Evolutionary conservation across 2,797 vertebrate species (phyloP).

Genomic region (Pteronotus mesoamericanus): DNA sequence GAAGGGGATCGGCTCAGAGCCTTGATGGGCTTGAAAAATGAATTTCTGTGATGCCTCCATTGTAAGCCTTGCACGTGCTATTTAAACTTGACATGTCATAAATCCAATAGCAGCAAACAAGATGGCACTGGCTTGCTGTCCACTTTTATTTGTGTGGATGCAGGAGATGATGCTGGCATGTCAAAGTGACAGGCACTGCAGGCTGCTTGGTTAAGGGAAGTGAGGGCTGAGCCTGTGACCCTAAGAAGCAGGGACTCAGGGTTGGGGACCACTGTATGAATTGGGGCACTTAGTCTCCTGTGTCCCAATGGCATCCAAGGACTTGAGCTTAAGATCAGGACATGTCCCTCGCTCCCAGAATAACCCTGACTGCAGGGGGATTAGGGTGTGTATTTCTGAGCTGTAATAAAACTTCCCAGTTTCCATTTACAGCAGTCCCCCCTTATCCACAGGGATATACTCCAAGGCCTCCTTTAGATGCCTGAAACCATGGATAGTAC

Average conservation of each 20-base stretch:
- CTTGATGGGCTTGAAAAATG: slow-evolving; percentile 69
- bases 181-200: not conserved
- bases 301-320: not conserved
- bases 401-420: not conserved
- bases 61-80: slow-evolving; percentile 76
- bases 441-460: not conserved
- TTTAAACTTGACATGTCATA: slow-evolving; percentile 81
- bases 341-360: not conserved
- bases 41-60: slow-evolving; percentile 63
- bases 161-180: slow-evolving; percentile 40
- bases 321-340: not conserved
- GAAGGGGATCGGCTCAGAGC: slow-evolving; percentile 11
- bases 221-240: not conserved
- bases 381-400: not conserved
- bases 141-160: slow-evolving; percentile 61
- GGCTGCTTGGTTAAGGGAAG: not conserved
- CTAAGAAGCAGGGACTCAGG: not conserved
- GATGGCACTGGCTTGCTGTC: slow-evolving; percentile 64
- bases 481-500: not conserved
- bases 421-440: not conserved
- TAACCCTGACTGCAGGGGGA: not conserved
- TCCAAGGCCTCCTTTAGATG: not conserved
- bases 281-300: not conserved
- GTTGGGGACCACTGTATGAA: not conserved
- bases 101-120: slow-evolving; percentile 73